phyloP scores from a whole-genome alignment of 2,797 vertebrate genomes.

The Petrocephalus sullivani region DNA sequence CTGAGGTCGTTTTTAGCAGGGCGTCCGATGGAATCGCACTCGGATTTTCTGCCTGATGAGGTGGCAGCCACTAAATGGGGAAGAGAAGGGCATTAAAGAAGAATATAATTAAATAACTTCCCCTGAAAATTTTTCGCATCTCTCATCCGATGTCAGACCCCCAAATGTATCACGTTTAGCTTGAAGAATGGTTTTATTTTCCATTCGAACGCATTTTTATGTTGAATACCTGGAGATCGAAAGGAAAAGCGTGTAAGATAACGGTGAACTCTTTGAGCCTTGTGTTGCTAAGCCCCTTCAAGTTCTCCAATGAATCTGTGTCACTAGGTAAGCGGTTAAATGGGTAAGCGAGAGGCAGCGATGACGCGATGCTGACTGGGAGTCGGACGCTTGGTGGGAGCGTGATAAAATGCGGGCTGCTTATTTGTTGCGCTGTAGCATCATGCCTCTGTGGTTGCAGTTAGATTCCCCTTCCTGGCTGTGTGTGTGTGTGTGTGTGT shows the following conservation, averaged over 20 bases:
- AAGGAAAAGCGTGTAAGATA: neutral
- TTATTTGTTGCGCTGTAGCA: neutral
- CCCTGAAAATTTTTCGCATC: neutral
- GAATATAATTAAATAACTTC: neutral
- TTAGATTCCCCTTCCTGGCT: neutral
- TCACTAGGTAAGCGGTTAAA: neutral
- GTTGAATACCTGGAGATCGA: neutral
- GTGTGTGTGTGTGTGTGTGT: neutral
- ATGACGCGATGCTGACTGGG: neutral
- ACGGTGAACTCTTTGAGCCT: neutral
- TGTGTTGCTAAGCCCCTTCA: neutral
- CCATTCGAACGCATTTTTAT: neutral
- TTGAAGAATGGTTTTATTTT: neutral
- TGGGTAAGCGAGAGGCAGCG: neutral
- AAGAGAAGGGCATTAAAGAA: neutral
- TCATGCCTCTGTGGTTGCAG: neutral
- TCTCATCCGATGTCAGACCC: neutral
- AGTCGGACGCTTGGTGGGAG: neutral
- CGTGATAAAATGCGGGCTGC: neutral
- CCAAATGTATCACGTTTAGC: neutral
- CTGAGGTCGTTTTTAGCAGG: neutral
- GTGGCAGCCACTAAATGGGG: neutral
- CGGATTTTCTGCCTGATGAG: neutral
- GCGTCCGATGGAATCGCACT: neutral
- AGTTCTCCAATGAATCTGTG: neutral